Evolutionary conservation across 2,113 vertebrate species (phyloP).

Genomic region (Cepphus grylle): DNA sequence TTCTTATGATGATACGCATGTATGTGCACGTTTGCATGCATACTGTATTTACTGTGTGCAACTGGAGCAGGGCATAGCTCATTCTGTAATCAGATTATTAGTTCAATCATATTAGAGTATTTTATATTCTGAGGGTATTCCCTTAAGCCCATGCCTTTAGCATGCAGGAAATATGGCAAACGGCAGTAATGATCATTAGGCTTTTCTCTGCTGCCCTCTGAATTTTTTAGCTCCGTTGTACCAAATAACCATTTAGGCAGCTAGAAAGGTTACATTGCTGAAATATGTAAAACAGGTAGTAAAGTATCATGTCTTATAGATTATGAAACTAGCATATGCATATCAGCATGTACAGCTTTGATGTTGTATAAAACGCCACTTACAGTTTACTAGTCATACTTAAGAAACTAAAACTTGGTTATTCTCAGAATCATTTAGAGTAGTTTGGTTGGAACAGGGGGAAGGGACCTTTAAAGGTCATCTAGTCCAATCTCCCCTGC

Average conservation of each 20-base stretch:
- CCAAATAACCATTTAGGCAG: neutral
- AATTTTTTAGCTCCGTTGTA: neutral
- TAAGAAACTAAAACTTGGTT: neutral
- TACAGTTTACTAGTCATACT: neutral
- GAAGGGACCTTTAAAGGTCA: neutral
- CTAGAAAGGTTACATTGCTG: neutral
- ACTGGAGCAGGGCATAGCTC: neutral
- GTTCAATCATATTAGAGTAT: neutral
- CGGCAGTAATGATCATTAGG: neutral
- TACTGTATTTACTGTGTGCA: neutral
- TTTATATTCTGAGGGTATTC: neutral
- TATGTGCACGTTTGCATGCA: neutral
- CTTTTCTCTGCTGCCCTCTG: neutral
- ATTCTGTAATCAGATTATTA: constrained; percentile 16
- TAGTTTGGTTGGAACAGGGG: neutral
- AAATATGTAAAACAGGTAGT: neutral
- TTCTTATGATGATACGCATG: neutral
- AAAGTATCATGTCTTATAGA: neutral
- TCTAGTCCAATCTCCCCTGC: neutral
- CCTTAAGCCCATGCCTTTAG: neutral
- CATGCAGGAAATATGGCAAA: neutral
- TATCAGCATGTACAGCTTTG: neutral
- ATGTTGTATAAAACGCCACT: neutral
- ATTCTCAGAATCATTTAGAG: neutral
- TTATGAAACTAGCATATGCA: neutral